Base-by-base conservation (phyloP, 2,113 vertebrate genomes). In the Phalacrocorax aristotelis region DNA sequence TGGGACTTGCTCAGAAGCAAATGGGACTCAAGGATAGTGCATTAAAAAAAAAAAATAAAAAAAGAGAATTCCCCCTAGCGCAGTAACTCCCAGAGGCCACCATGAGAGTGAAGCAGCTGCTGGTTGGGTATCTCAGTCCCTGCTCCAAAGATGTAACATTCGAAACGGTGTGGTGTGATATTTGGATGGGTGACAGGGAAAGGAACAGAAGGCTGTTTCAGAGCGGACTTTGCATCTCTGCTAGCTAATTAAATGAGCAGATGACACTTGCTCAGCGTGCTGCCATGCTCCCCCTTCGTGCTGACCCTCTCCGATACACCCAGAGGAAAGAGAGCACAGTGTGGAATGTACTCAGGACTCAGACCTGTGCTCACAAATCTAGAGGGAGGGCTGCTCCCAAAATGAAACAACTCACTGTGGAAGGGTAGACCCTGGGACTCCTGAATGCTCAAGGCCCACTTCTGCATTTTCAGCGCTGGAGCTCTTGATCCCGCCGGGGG, bases 251-350 rank as follows among this genome's bases (percentile, higher is more conserved):
- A 70, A 78, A 86, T 26, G 17, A 86, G 51, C 54, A 40, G 32
- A 48, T 1, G 2, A 19, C 11, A 23, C 46, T 55, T 1, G 0
- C 40, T 83, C 54, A 32, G 42, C 51, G 22, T 38, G 26, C 58
- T 61, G 34, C 42, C 6, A 3, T 23, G 17, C 17, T 42, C 27
- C n/a, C 12, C 0, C 42, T 68, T 71, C 62, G 29, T 55, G 34
- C 36, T 78, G 46, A 10, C 46, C 44, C n/a, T 66, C 54, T 83
- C 25, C 0, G 0, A 7, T 25, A 49, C 2, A 61, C 8, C 14
- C 30, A 62, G 12, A 78, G 22, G 9, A 48, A 83, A 49, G 14
- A 14, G 1, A 17, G 21, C 18, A 44, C 36, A 30, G 44, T 2
- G 1, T 29, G 13, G 64, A 58, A 88, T 72, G 21, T 38, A 60